phyloP scores from a whole-genome alignment of 2,888 invertebrate species.

The Macaria liturata region DNA sequence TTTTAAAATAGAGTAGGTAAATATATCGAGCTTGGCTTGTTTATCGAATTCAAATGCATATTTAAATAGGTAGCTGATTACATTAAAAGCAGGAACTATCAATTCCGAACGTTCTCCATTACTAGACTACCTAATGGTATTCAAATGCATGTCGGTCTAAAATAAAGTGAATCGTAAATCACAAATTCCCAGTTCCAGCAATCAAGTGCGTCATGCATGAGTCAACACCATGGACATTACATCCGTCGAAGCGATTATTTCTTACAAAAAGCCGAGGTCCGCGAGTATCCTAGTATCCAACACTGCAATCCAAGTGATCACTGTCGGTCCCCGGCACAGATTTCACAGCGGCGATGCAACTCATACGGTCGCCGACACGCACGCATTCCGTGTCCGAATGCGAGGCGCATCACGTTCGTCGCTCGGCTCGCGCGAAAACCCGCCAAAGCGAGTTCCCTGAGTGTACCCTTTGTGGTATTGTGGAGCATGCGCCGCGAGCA shows the following conservation, averaged over 20 bases:
- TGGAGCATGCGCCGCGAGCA: conserved; percentile 42
- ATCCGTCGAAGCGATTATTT: conserved; percentile 70
- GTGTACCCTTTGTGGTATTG: conserved; percentile 48
- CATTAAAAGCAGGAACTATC: conserved; percentile 13
- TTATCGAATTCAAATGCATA: conserved; percentile 2
- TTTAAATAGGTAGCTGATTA: conserved; percentile 5
- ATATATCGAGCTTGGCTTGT: conserved; percentile 6
- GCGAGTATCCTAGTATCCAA: conserved; percentile 72
- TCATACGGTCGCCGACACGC: conserved; percentile 56
- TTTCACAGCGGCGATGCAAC: conserved; percentile 64
- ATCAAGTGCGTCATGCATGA: conserved; percentile 81
- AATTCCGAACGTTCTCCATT: conserved; percentile 4
- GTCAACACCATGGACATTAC: conserved; percentile 78
- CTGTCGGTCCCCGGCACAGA: conserved; percentile 63
- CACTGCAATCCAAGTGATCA: conserved; percentile 82
- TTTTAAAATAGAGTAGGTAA: too few species aligned
- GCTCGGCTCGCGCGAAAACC: conserved; percentile 63
- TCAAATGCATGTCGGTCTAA: conserved; percentile 6
- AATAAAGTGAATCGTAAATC: conserved; percentile 42
- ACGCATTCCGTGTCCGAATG: conserved; percentile 69
- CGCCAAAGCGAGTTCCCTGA: conserved; percentile 74
- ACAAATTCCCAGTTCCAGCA: conserved; percentile 72
- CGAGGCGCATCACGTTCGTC: conserved; percentile 67
- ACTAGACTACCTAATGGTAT: conserved; percentile 8
- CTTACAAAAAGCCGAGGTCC: conserved; percentile 67